phyloP scores from a whole-genome alignment of 2,888 invertebrate genomes.

The Polymixis flavicincta region DNA sequence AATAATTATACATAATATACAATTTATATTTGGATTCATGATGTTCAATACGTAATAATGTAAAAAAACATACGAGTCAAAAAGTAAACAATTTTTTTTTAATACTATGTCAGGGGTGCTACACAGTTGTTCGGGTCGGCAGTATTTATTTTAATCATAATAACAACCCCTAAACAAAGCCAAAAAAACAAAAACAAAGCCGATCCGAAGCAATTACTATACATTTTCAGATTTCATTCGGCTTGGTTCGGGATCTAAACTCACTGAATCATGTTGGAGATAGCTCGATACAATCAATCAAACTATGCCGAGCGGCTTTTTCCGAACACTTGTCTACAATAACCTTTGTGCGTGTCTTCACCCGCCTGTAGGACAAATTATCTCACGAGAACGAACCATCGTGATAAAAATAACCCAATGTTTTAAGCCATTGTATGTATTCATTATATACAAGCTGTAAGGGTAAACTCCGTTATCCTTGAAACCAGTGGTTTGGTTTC shows the following conservation, averaged over 20 bases:
- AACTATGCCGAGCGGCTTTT: neutral
- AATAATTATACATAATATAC: slow-evolving; percentile 10
- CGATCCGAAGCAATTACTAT: neutral
- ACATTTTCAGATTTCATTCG: neutral
- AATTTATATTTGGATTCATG: slow-evolving; percentile 35
- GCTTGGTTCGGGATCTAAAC: neutral
- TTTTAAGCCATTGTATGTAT: neutral
- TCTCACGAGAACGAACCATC: neutral
- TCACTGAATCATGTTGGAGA: neutral
- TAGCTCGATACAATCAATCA: neutral
- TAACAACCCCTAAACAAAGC: no score
- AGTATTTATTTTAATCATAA: neutral
- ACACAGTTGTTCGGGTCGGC: neutral
- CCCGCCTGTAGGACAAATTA: neutral
- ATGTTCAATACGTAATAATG: slow-evolving; percentile 11
- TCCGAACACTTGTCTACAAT: neutral
- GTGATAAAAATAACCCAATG: no score
- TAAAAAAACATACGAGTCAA: slow-evolving; percentile 15
- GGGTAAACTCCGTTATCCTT: no score
- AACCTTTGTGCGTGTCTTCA: neutral
- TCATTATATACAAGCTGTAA: no score
- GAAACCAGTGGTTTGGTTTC: no score
- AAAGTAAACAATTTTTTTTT: slow-evolving; percentile 6
- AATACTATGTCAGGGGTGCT: neutral
- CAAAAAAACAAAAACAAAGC: neutral